Evolutionary conservation across 23 tunicate species (phyloP).

Genomic region (Oikopleura albicans): DNA sequence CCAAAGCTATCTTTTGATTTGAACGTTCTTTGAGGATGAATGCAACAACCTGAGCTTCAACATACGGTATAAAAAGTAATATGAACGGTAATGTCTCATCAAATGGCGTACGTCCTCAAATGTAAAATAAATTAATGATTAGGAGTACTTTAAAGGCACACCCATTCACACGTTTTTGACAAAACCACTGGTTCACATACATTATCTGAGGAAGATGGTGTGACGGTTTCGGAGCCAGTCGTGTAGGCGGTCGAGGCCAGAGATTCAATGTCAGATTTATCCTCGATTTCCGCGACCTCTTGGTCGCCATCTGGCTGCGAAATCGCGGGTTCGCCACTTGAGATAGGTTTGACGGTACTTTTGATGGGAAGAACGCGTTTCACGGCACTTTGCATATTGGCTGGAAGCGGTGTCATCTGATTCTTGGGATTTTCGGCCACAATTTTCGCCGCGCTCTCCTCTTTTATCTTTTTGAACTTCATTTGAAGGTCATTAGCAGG

Average conservation of each 20-base stretch:
- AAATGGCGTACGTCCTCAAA: too few species aligned
- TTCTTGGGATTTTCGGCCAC: not conserved
- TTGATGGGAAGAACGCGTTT: not conserved
- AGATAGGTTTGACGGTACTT: not conserved
- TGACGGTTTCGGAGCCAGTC: not conserved
- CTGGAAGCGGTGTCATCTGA: not conserved
- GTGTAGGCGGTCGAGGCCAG: not conserved
- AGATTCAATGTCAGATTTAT: not conserved
- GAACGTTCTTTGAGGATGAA: too few species aligned
- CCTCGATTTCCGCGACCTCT: not conserved
- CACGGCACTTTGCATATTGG: slow-evolving; percentile 10
- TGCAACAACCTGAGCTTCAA: too few species aligned
- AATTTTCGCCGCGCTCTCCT: not conserved
- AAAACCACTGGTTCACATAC: not conserved
- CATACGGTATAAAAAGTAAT: too few species aligned
- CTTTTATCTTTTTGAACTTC: too few species aligned
- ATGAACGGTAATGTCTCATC: too few species aligned
- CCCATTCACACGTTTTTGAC: not conserved
- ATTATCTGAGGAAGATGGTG: slow-evolving; percentile 2
- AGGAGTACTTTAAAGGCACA: not conserved
- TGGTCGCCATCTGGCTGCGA: not conserved
- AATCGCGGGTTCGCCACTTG: not conserved
- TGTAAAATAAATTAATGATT: not conserved
- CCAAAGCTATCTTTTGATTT: too few species aligned
- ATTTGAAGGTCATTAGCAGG: too few species aligned